These are phyloP conservation scores for Crenuchus spilurus DNA, from an alignment of 2,797 vertebrate genomes.

Conservation along the genomic window DNA sequence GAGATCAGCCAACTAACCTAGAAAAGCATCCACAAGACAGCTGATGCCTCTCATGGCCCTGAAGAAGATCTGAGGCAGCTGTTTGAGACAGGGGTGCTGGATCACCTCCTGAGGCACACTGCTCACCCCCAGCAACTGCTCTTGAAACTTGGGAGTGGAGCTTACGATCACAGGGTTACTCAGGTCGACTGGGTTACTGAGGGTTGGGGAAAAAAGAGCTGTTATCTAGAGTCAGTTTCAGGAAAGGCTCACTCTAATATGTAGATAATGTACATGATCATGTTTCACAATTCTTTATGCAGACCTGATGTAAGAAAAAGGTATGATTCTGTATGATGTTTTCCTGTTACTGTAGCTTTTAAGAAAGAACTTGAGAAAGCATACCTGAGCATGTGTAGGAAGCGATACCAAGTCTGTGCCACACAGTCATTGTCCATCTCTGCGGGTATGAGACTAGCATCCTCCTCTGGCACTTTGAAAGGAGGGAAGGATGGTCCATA, in stretches of 20 bases:
- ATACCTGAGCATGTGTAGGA: constrained; percentile 94
- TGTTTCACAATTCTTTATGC: no score
- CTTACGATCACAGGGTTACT: constrained; percentile 88
- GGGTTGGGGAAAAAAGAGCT: background rate
- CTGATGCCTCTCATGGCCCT: constrained; percentile 91
- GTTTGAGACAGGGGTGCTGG: constrained; percentile 88
- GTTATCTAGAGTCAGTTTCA: background rate
- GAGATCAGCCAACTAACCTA: constrained; percentile 76
- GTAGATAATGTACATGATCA: no score
- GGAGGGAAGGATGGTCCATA: constrained; percentile 89
- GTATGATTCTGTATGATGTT: no score
- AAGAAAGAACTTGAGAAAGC: background rate
- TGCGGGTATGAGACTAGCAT: constrained; percentile 85
- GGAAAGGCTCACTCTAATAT: background rate
- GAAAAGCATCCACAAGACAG: constrained; percentile 90
- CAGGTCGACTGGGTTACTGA: constrained; percentile 92
- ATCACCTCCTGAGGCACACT: constrained; percentile 86
- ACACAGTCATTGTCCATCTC: constrained; percentile 90
- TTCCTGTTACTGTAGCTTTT: no score
- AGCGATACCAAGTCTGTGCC: constrained; percentile 92
- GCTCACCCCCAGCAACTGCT: constrained; percentile 86
- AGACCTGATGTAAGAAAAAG: no score
- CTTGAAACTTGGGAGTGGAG: constrained; percentile 88
- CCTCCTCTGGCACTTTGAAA: constrained; percentile 90
- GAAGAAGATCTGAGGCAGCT: constrained; percentile 91